Evolutionary conservation across 2,888 invertebrate species (phyloP).

Genomic region (Dicycla oo): DNA sequence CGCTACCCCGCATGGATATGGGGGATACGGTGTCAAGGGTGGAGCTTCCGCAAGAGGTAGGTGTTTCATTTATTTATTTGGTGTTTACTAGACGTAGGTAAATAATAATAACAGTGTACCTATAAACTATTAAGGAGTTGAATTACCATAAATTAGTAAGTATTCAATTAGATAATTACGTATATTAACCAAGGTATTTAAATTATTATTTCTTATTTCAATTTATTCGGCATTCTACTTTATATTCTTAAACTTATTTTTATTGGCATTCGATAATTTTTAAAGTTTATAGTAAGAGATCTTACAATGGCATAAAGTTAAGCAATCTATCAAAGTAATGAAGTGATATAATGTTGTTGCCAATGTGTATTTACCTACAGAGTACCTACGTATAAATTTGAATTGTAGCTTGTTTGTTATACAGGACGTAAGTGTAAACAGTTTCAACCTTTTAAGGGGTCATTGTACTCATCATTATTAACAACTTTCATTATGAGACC

Average conservation of each 20-base stretch:
- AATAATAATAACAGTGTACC: background rate
- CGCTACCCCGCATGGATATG: conserved; percentile 84
- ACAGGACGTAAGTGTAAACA: no score
- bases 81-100: conserved; percentile 11
- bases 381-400: no score
- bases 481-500: no score
- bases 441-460: no score
- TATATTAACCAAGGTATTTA: background rate
- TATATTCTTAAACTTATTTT: no score
- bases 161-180: conserved; percentile 1
- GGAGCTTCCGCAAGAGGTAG: conserved; percentile 83
- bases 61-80: conserved; percentile 41
- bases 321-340: background rate
- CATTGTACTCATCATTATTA: no score
- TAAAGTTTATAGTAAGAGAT: no score
- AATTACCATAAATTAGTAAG: conserved; percentile 10
- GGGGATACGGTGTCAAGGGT: conserved; percentile 85
- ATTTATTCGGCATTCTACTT: conserved; percentile 11
- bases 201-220: background rate
- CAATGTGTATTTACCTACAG: background rate
- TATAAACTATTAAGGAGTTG: background rate
- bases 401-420: background rate
- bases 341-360: conserved; percentile 1
- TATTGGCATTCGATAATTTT: background rate
- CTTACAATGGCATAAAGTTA: background rate